Conservation (phyloP, 2,888 invertebrate species). For the Mechanitis messenoides region DNA sequence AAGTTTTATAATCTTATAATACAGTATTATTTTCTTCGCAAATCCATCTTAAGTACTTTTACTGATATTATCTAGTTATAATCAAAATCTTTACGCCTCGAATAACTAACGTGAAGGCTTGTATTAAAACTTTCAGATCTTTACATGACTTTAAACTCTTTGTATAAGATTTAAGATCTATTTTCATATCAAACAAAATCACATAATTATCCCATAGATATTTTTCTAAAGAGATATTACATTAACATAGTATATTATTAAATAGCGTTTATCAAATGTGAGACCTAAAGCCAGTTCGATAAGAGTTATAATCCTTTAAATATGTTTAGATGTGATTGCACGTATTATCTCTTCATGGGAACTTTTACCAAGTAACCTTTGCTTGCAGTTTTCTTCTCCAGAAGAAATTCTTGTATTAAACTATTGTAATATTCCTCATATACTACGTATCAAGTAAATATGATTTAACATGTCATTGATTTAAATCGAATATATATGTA, state of each 20-base stretch:
- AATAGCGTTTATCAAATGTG: too few relatives aligned
- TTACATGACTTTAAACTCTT: not conserved
- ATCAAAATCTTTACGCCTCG: conserved; percentile 22
- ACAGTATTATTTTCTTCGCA: too few relatives aligned
- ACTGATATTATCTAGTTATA: conserved; percentile 13
- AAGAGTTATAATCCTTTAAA: not conserved
- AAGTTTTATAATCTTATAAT: too few relatives aligned
- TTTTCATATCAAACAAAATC: not conserved
- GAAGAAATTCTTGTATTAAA: conserved; percentile 1
- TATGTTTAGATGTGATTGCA: not conserved
- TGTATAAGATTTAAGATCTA: not conserved
- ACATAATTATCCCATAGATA: not conserved
- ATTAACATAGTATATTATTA: not conserved
- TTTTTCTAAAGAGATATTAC: not conserved
- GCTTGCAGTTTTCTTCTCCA: conserved; percentile 16
- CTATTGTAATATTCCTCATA: too few relatives aligned
- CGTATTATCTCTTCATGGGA: conserved; percentile 17
- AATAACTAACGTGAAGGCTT: conserved; percentile 7
- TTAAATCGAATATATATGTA: too few relatives aligned
- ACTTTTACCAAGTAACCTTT: conserved; percentile 25
- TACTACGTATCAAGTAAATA: too few relatives aligned
- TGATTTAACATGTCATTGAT: too few relatives aligned
- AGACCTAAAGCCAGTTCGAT: not conserved
- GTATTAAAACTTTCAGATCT: conserved; percentile 7
- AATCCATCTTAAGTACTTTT: conserved; percentile 6